Evolutionary conservation across 2,797 vertebrate genomes (phyloP), one percentile per base, ranked within the genome.

Genomic region (Nannoperca australis): DNA sequence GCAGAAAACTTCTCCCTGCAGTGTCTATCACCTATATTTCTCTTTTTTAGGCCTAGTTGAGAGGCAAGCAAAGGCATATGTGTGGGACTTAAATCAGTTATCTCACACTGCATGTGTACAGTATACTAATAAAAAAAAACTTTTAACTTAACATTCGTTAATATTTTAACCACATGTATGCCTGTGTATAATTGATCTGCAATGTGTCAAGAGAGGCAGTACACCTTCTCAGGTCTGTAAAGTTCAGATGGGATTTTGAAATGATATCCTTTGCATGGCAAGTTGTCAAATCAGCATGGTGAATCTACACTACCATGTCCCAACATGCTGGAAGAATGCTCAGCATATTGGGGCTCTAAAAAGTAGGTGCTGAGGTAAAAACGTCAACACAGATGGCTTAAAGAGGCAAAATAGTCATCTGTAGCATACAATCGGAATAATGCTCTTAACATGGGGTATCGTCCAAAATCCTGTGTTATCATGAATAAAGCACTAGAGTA

Each of bases 1-100:
- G 83, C 82, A 92, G 61, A 86, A 84, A 95, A 88, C 71, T 67
- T 85, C 49, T 61, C 55, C 30, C 22, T 18, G 64, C 49, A 53
- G 62, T 27, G 32, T 7, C n/a, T 22, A 13, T 18, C 42, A 56
- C 36, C 40, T 7, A 49, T 44, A 12, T 38, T 30, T 36, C 51
- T 32, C 20, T 9, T 47, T n/a, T 76, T n/a, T 22, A 54, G 15
- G 30, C 9, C 22, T 2, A 36, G 27, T 15, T 63, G 51, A 54
- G 4, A 3, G 38, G 24, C 15, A 27, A 42, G 24, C 22, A 38
- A 20, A 7, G 38, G 13, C 32, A 67, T 24, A 5, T 4, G 1
- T 20, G 30, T 32, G 10, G n/a, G 20, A 32, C 17, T 55, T 12
- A 32, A 38, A 27, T 45, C 18, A 24, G 11, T 60, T 27, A 56